phyloP scores from a whole-genome alignment of 2,113 vertebrate species.

The Azemiops feae region DNA sequence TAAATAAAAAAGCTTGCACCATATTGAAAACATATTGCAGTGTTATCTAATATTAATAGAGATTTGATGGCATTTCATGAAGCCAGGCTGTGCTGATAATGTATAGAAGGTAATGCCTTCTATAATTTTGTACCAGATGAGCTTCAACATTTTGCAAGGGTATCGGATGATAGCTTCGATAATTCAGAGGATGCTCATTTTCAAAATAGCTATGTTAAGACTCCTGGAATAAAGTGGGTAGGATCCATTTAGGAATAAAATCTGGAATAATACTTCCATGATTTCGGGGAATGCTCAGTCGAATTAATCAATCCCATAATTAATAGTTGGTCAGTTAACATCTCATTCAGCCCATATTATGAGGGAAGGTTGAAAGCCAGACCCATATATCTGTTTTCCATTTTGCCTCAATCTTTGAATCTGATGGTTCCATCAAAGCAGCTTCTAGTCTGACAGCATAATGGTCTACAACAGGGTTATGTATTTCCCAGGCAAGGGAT shows the following conservation, averaged over 20 bases:
- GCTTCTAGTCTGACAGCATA: neutral
- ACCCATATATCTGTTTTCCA: fast-evolving
- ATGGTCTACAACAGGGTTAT: neutral
- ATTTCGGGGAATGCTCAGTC: neutral
- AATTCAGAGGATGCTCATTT: neutral
- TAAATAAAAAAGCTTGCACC: neutral
- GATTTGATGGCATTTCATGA: neutral
- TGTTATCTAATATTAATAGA: neutral
- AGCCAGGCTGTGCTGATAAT: neutral
- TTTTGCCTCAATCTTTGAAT: neutral
- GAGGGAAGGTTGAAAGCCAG: neutral
- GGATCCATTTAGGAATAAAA: neutral
- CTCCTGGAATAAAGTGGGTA: neutral
- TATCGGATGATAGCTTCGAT: neutral
- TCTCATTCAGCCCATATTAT: neutral
- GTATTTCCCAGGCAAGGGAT: neutral
- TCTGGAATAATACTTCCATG: neutral
- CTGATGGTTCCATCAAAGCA: neutral
- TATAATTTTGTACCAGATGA: neutral
- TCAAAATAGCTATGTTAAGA: neutral
- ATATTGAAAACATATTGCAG: neutral
- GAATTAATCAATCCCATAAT: neutral
- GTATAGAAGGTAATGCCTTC: neutral
- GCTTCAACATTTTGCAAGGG: neutral
- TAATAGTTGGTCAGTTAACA: neutral